Conservation (phyloP, 2,888 invertebrate species). For the Cephalotes varians region DNA sequence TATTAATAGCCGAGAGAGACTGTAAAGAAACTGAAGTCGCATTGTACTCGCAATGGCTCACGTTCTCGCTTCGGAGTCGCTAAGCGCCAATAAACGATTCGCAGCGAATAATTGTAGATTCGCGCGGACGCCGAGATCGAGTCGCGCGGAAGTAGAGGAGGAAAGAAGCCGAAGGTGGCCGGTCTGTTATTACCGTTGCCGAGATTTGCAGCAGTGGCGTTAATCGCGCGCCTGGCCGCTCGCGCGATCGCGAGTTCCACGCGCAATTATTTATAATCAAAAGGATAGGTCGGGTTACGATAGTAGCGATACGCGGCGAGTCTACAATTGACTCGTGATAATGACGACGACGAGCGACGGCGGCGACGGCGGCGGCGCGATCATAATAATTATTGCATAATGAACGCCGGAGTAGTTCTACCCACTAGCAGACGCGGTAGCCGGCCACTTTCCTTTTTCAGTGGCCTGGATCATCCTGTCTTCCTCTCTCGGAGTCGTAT, state of each 20-base stretch:
- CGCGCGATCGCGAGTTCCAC: conserved; percentile 47
- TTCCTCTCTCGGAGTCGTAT: conserved; percentile 75
- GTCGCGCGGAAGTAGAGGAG: conserved; percentile 22
- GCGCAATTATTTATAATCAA: conserved; percentile 69
- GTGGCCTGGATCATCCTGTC: conserved; percentile 84
- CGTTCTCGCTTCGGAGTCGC: not conserved
- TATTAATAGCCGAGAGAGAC: not conserved
- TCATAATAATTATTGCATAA: conserved; percentile 83
- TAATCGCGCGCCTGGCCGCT: conserved; percentile 38
- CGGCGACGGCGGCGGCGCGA: conserved; percentile 69
- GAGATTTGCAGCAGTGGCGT: conserved; percentile 37
- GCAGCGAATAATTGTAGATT: conserved; percentile 41
- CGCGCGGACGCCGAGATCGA: conserved; percentile 20
- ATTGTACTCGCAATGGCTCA: not conserved
- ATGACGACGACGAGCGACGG: conserved; percentile 69
- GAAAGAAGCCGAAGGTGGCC: not conserved
- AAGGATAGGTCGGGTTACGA: conserved; percentile 63
- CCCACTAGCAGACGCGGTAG: conserved; percentile 76
- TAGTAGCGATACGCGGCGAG: conserved; percentile 58
- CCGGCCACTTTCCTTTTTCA: conserved; percentile 84
- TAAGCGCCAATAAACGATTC: conserved; percentile 35
- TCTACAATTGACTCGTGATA: conserved; percentile 67
- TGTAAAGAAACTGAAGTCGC: not conserved
- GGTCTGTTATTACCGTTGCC: conserved; percentile 41
- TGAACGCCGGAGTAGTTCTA: conserved; percentile 70